Conservation (phyloP, 1,140 invertebrate genomes). For the Lutraria rhynchaena region DNA sequence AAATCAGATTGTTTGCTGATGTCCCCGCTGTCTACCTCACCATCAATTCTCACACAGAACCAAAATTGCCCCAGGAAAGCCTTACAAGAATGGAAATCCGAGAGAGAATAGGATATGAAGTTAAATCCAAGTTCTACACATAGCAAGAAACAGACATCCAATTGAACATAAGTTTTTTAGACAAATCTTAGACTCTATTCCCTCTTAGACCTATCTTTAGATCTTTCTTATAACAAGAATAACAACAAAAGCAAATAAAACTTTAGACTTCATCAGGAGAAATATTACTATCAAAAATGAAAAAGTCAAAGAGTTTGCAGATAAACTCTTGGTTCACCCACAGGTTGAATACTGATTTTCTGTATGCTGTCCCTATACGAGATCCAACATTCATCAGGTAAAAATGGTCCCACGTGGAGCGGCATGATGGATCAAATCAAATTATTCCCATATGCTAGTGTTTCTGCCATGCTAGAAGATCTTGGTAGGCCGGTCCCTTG, state of each 20-base stretch:
- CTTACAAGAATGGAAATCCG: slow-evolving; percentile 3
- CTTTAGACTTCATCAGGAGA: slow-evolving; percentile 23
- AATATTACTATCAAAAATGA: slow-evolving; percentile 22
- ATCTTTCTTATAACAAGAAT: slow-evolving; percentile 36
- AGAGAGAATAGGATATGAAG: slow-evolving; percentile 6
- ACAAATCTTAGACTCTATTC: slow-evolving; percentile 19
- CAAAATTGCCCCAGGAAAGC: not conserved
- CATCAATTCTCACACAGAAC: slow-evolving; percentile 4
- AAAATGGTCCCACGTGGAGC: slow-evolving; percentile 16
- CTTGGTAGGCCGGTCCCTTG: slow-evolving; percentile 19
- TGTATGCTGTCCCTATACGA: slow-evolving; percentile 16
- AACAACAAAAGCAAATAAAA: slow-evolving; percentile 14
- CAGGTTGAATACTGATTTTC: slow-evolving; percentile 14
- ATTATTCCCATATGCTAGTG: slow-evolving; percentile 22
- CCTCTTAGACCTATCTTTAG: slow-evolving; percentile 22
- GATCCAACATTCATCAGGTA: slow-evolving; percentile 8
- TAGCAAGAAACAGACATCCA: not conserved
- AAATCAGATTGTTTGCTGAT: slow-evolving; percentile 36
- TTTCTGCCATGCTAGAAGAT: slow-evolving; percentile 6
- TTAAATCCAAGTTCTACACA: slow-evolving; percentile 9
- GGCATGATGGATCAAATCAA: slow-evolving; percentile 10
- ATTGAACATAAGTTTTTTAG: slow-evolving; percentile 16
- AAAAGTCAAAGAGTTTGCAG: slow-evolving; percentile 11
- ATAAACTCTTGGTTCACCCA: slow-evolving; percentile 19
- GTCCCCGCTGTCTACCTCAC: slow-evolving; percentile 22